phyloP scores from a whole-genome alignment of 2,888 invertebrate species.

The Acrobasis suavella region DNA sequence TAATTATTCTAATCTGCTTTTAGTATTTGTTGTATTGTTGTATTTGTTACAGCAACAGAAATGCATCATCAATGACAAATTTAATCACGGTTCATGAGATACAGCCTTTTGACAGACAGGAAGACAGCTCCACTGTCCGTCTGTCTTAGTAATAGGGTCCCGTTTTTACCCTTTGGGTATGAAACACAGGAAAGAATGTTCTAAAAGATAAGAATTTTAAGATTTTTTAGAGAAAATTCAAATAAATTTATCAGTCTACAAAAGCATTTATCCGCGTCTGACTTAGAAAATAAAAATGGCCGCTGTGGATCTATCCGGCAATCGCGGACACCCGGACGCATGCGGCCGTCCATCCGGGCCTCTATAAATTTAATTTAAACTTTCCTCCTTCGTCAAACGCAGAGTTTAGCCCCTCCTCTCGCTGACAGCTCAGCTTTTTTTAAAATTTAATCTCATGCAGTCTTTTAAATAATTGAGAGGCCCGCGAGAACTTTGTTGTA shows the following conservation, averaged over 20 bases:
- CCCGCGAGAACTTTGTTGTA: slow-evolving; percentile 41
- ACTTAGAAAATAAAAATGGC: slow-evolving; percentile 7
- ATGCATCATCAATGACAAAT: too few relatives aligned
- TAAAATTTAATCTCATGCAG: slow-evolving; percentile 59
- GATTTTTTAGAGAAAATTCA: too few relatives aligned
- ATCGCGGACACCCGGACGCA: slow-evolving; percentile 43
- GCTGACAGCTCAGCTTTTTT: slow-evolving; percentile 52
- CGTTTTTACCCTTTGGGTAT: too few relatives aligned
- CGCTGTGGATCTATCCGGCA: slow-evolving; percentile 19
- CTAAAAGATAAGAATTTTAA: too few relatives aligned
- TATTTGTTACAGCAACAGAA: too few relatives aligned
- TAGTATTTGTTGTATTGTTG: too few relatives aligned
- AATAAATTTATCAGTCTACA: neutral
- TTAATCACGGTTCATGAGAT: too few relatives aligned
- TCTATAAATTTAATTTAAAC: slow-evolving; percentile 70
- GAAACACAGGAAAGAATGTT: too few relatives aligned
- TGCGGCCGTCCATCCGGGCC: slow-evolving; percentile 47
- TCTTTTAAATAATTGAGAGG: slow-evolving; percentile 53
- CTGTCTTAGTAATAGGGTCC: too few relatives aligned
- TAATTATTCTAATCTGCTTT: too few relatives aligned
- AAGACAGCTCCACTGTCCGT: too few relatives aligned
- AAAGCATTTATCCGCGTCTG: neutral
- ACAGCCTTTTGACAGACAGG: too few relatives aligned
- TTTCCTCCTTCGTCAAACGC: slow-evolving; percentile 64
- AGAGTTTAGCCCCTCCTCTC: slow-evolving; percentile 41